Evolutionary conservation across 1,140 invertebrate genomes (phyloP).

Genomic region (Apis cerana): DNA sequence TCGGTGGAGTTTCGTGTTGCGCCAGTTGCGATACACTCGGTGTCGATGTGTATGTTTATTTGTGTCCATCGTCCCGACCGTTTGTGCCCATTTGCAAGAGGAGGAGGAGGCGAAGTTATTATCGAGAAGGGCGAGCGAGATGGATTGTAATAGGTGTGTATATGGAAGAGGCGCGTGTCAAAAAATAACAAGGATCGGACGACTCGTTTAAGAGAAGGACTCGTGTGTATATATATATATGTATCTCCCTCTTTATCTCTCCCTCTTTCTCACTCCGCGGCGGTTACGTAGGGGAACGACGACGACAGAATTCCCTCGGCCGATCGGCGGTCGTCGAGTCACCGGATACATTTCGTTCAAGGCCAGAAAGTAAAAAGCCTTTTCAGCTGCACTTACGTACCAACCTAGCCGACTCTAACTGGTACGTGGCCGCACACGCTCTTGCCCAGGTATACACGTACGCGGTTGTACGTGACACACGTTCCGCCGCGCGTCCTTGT

Average conservation of each 20-base stretch:
- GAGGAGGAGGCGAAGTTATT: no score
- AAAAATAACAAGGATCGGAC: slow-evolving; percentile 47
- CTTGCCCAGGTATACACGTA: slow-evolving; percentile 61
- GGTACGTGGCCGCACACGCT: slow-evolving; percentile 64
- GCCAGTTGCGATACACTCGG: slow-evolving; percentile 7
- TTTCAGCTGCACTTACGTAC: slow-evolving; percentile 77
- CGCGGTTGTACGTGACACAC: slow-evolving; percentile 13
- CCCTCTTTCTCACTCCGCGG: no score
- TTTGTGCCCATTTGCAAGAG: no score
- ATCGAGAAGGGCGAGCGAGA: no score
- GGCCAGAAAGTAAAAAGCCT: slow-evolving; percentile 80
- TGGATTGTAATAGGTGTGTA: not conserved
- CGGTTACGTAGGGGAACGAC: slow-evolving; percentile 32
- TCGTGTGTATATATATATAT: no score
- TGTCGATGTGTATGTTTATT: no score
- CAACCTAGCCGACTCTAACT: slow-evolving; percentile 62
- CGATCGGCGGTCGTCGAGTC: slow-evolving; percentile 67
- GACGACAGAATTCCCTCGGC: slow-evolving; percentile 48
- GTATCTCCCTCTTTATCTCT: no score
- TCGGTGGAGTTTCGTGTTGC: slow-evolving; percentile 5
- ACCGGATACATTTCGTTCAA: slow-evolving; percentile 81
- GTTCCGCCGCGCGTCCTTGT: slow-evolving; percentile 8
- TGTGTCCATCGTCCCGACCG: no score
- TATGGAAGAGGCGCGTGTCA: slow-evolving; percentile 3
- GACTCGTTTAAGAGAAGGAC: slow-evolving; percentile 17